Evolutionary conservation across 2,113 vertebrate species (phyloP), one percentile per base, ranked within the genome.

Genomic region (Elgaria multicarinata): DNA sequence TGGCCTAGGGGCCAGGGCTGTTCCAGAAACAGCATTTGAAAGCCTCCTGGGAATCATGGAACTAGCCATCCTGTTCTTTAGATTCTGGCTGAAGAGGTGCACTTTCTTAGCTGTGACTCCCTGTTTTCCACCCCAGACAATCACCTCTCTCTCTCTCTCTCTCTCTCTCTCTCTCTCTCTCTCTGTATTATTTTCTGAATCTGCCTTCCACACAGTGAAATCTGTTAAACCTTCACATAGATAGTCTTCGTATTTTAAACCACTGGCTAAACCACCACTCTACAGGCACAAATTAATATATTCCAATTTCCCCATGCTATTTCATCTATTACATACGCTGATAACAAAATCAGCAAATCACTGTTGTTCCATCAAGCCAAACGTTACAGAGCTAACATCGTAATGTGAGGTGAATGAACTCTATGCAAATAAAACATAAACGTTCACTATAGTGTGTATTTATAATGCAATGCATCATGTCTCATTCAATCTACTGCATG

Each of bases 181-280:
- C 72, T 20, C 74, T 44, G 2, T 76, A 24, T 69, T 18, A 69
- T 72, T 13, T 31, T n/a, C 22, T 67, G 39, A 42, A 42, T 4
- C 62, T 83, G 24, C 62, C 28, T 83, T 83, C 58, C 55, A 10
- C 24, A 39, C 67, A 85, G 16, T 46, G 18, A 72, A 71, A 44
- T 20, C 42, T 50, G 64, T 71, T 75, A 75, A 93, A 91, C 44
- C 2, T 86, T 69, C 1, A 58, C 28, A n/a, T 36, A 39, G 86
- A 92, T 93, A 94, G 82, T 58, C 69, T 93, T 94, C 92, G 92
- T 83, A 86, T 88, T 20, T 53, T 55, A 36, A 69, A 46, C 5
- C 18, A 26, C 12, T 33, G 26, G 5, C 28, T 36, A 90, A 93
- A 85, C 74, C 72, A 4, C 4, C 46, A 87, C 9, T 67, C 12